Conservation (phyloP, 1,140 invertebrate genomes). For the Frieseomelitta varia region DNA sequence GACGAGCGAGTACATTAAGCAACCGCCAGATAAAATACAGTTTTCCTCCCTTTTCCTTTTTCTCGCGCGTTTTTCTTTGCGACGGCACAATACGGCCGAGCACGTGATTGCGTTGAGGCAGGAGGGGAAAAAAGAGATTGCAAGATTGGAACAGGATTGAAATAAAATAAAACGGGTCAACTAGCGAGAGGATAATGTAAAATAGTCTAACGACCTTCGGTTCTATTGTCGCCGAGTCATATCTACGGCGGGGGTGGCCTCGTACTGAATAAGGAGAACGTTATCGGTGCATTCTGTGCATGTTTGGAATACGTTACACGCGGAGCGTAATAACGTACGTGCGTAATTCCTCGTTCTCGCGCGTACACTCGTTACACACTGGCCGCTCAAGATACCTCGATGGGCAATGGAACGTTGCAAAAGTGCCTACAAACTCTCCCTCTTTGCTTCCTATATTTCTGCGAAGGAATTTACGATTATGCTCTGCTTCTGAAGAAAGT, state of each 20-base stretch:
- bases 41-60: not conserved
- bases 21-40: not conserved
- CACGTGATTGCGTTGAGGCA: not conserved
- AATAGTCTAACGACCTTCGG: not conserved
- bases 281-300: conserved; percentile 35
- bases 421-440: not conserved
- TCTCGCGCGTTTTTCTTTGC: not conserved
- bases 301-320: conserved; percentile 24
- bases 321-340: conserved; percentile 18
- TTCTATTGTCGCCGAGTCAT: not conserved
- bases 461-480: not conserved
- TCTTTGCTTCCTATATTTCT: too few relatives aligned
- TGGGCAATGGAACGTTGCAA: not conserved
- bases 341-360: not conserved
- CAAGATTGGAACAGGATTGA: not conserved
- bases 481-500: not conserved
- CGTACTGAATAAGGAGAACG: conserved; percentile 15
- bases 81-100: not conserved
- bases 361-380: not conserved
- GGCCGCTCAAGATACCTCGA: not conserved
- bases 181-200: not conserved
- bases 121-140: not conserved
- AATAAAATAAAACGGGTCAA: not conserved
- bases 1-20: not conserved
- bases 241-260: not conserved